Conservation (phyloP, 2,888 invertebrate genomes). For the Drosophila mimica region DNA sequence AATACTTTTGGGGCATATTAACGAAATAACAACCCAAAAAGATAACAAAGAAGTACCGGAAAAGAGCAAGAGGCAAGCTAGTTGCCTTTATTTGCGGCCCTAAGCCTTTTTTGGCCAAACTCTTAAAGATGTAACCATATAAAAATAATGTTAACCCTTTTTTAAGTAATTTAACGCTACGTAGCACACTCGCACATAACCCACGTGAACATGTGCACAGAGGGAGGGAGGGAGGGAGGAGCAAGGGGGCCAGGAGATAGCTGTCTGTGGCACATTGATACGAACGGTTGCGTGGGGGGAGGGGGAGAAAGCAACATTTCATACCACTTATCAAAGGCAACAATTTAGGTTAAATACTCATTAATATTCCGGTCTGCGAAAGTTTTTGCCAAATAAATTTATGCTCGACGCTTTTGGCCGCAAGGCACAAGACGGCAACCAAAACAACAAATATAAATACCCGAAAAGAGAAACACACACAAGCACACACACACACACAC, state of each 20-base stretch:
- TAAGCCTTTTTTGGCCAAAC: slow-evolving; percentile 34
- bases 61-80: slow-evolving; percentile 28
- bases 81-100: slow-evolving; percentile 28
- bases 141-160: slow-evolving; percentile 71
- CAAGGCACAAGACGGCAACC: slow-evolving; percentile 62
- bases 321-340: slow-evolving; percentile 81
- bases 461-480: slow-evolving; percentile 40
- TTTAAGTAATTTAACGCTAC: slow-evolving; percentile 74
- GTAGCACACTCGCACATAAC: slow-evolving; percentile 27
- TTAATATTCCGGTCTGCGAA: slow-evolving; percentile 81
- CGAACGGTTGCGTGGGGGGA: slow-evolving; percentile 32
- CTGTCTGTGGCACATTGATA: slow-evolving; percentile 71
- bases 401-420: slow-evolving; percentile 68
- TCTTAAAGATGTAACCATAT: slow-evolving; percentile 61
- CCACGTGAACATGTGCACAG: slow-evolving; percentile 24
- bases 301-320: slow-evolving; percentile 54
- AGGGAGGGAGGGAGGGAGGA: neutral
- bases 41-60: slow-evolving; percentile 40
- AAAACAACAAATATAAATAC: slow-evolving; percentile 61
- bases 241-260: slow-evolving; percentile 11
- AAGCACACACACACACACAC: slow-evolving; percentile 19
- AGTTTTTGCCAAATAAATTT: slow-evolving; percentile 81
- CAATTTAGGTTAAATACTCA: slow-evolving; percentile 82
- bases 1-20: slow-evolving; percentile 40
- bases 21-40: slow-evolving; percentile 38